Evolutionary conservation across 2,888 invertebrate species (phyloP).

Genomic region (Myopa testacea): DNA sequence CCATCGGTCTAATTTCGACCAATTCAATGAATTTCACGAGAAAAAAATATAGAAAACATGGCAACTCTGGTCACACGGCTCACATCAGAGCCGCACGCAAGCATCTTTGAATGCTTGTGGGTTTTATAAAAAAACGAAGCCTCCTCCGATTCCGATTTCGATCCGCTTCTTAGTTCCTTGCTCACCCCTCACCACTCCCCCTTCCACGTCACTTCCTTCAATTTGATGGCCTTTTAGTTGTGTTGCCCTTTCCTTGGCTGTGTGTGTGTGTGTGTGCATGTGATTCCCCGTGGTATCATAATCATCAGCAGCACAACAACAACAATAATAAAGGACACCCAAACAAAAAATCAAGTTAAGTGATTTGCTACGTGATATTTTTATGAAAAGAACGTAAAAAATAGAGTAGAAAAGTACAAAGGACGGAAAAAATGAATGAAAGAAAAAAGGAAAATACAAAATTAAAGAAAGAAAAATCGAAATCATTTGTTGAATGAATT

Average conservation of each 20-base stretch:
- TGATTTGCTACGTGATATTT: constrained; percentile 59
- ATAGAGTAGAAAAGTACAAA: neutral
- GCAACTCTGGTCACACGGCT: neutral
- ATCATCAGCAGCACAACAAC: constrained; percentile 31
- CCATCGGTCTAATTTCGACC: constrained; percentile 23
- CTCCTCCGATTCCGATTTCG: no score
- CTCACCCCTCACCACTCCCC: no score
- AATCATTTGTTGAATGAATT: constrained; percentile 36
- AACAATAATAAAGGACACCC: constrained; percentile 33
- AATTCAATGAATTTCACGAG: constrained; percentile 24
- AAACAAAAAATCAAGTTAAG: constrained; percentile 49
- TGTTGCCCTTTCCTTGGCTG: constrained; percentile 33
- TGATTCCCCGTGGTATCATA: constrained; percentile 41
- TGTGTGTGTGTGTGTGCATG: constrained; percentile 28
- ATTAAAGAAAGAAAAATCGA: constrained; percentile 18
- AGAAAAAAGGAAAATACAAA: neutral
- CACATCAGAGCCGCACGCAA: neutral
- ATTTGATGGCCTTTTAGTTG: no score
- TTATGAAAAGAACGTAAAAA: constrained; percentile 18
- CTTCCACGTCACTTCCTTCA: no score
- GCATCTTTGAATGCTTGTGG: neutral
- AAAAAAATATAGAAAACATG: neutral
- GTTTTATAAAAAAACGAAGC: constrained; percentile 7
- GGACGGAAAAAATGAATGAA: neutral
- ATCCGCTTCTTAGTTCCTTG: no score